phyloP scores from a whole-genome alignment of 2,888 invertebrate genomes.

The Platerodrilus igneus region DNA sequence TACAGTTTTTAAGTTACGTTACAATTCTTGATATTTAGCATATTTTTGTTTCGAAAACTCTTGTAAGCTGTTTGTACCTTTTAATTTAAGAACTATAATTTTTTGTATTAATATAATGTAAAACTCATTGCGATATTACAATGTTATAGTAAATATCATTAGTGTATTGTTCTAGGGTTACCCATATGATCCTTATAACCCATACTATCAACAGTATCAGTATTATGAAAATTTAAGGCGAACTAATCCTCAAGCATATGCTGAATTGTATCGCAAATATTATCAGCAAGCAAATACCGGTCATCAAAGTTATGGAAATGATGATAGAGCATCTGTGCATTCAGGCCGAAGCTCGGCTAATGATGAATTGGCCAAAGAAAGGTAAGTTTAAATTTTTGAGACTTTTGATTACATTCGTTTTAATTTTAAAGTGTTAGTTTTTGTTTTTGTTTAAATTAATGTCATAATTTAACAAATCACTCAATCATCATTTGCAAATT shows the following conservation, averaged over 20 bases:
- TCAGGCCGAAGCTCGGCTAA: slow-evolving; percentile 79
- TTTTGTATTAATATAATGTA: slow-evolving; percentile 1
- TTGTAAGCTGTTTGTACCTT: neutral
- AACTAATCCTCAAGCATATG: slow-evolving; percentile 74
- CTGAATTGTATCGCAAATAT: slow-evolving; percentile 73
- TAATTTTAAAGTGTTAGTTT: neutral
- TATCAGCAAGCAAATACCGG: slow-evolving; percentile 42
- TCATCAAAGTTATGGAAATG: slow-evolving; percentile 45
- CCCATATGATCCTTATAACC: slow-evolving; percentile 55
- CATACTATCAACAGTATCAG: slow-evolving; percentile 59
- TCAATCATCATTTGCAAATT: too few species aligned
- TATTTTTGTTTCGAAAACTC: too few species aligned
- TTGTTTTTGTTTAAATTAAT: too few species aligned
- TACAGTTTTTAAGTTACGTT: too few species aligned
- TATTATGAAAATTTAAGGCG: slow-evolving; percentile 75
- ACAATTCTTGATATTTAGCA: too few species aligned
- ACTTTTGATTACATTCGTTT: too few species aligned
- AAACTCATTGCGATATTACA: neutral
- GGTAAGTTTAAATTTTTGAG: too few species aligned
- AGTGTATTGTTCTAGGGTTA: slow-evolving; percentile 40
- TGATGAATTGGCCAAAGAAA: slow-evolving; percentile 55
- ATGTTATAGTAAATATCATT: slow-evolving; percentile 6
- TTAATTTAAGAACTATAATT: slow-evolving; percentile 7
- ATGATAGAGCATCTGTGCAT: slow-evolving; percentile 74
- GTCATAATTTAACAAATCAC: too few species aligned